These are phyloP conservation scores for Carapus acus DNA, from an alignment of 2,797 vertebrate species.

Conservation along the genomic window DNA sequence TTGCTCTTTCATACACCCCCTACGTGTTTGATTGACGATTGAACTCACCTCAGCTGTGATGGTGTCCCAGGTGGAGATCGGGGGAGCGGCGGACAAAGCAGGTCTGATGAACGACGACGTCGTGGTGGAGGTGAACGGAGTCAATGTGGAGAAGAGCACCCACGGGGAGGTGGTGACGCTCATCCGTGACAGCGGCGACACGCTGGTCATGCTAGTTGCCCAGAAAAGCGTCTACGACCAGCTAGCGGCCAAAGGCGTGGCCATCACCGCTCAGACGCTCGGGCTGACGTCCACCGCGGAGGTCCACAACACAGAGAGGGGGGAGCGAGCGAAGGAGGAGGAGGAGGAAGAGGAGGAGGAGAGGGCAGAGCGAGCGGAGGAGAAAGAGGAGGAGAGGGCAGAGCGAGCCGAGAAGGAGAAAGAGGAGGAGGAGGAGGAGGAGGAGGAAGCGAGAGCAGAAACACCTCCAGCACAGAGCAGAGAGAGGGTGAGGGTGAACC, in stretches of 20 bases:
- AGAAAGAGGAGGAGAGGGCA: constrained; percentile 66
- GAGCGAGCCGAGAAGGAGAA: no score
- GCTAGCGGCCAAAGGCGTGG: constrained; percentile 72
- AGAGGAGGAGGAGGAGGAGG: constrained; percentile 8
- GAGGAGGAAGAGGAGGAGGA: background rate
- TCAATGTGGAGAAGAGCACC: constrained; percentile 72
- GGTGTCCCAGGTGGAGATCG: constrained; percentile 76
- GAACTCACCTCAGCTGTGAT: no score
- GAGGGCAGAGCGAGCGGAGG: constrained; percentile 32
- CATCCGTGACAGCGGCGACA: constrained; percentile 71
- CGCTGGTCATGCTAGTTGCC: constrained; percentile 79
- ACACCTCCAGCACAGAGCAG: constrained; percentile 38
- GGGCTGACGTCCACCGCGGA: constrained; percentile 34
- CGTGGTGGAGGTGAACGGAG: constrained; percentile 83
- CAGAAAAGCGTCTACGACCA: constrained; percentile 71
- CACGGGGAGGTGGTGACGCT: constrained; percentile 79
- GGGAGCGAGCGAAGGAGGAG: constrained; percentile 8
- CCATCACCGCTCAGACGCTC: constrained; percentile 63
- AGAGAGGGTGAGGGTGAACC: constrained; percentile 69
- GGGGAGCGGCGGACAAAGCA: constrained; percentile 73
- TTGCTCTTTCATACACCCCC: no score
- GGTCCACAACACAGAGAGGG: constrained; percentile 17
- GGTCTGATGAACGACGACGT: constrained; percentile 80
- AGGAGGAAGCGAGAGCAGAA: constrained; percentile 20
- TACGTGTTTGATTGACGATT: no score